Base-by-base conservation (phyloP, 1,140 invertebrate species). In the Heliconius nattereri region DNA sequence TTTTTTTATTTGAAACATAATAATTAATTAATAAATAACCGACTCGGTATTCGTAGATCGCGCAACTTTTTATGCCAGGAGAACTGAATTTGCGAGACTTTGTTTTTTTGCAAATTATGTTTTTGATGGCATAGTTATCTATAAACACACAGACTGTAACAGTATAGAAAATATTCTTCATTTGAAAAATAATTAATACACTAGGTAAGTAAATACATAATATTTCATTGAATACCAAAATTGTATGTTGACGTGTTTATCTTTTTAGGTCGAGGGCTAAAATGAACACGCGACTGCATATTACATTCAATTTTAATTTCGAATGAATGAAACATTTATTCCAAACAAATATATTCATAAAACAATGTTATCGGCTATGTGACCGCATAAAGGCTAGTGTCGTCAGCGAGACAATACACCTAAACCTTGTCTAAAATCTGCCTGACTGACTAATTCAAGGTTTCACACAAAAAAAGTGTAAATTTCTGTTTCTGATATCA, bases 331-430 rank as follows among this genome's bases (percentile, higher is more conserved):
- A 75, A 75, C 45, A 75, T 75, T 60, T 72, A 72, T 72, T 60
- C 60, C 60, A 66, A 66, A 66, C 26, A 66, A 13, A 66, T 66
- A 66, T 29, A 66, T 66, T 66, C 60, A 66, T 66, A 75, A 60
- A 75, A 75, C 73, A 76, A 76, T 76, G 75, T 76, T 70, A 76
- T 76, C 75, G 40, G 60, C 35, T 66, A 66, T 66, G 60, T 32
- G 54, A 32, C 57, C 40, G 60, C 40, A 35, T 45, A 76, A 20
- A 74, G 71, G 72, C 73, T 74, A 57, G 35, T 29, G 26, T 57
- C 70, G 71, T 78, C 49, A 73, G 32, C 45, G 49, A 78, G 13
- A 78, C 52, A 76, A 76, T 76, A 71, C 75, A 45, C 71, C 35
- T 71, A 71, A 78, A 76, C 49, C 76, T 78, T 57, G 71, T 29